These are phyloP conservation scores for Caenorhabditis brenneri DNA, from an alignment of 1,140 invertebrate species.

Conservation along the genomic window DNA sequence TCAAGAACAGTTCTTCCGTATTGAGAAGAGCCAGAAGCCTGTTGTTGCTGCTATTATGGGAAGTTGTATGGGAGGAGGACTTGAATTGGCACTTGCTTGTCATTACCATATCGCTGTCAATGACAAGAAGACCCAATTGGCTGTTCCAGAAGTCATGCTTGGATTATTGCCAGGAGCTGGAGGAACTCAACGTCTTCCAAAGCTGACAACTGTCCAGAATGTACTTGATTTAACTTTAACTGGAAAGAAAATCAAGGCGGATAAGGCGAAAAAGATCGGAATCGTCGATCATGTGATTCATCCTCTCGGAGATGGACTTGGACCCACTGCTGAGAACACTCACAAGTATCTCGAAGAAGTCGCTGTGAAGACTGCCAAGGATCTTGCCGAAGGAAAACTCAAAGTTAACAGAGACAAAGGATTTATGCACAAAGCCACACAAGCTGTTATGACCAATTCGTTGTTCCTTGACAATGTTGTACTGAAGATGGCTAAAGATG, in stretches of 20 bases:
- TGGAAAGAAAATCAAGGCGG: constrained; percentile 79
- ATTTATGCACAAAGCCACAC: constrained; percentile 67
- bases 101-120: constrained; percentile 95
- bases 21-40: constrained; percentile 87
- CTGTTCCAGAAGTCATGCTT: constrained; percentile 91
- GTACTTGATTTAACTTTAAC: constrained; percentile 90
- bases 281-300: constrained; percentile 86
- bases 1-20: constrained; percentile 78
- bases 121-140: constrained; percentile 85
- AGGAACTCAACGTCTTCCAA: constrained; percentile 89
- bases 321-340: constrained; percentile 77
- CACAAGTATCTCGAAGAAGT: constrained; percentile 79
- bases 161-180: constrained; percentile 92
- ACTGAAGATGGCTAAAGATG: constrained; percentile 84
- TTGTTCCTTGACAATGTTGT: constrained; percentile 84
- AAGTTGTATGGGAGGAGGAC: constrained; percentile 91
- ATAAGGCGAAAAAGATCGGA: constrained; percentile 86
- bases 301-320: constrained; percentile 78
- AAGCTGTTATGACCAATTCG: constrained; percentile 59
- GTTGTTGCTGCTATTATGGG: constrained; percentile 95
- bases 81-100: constrained; percentile 91
- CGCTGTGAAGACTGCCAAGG: constrained; percentile 82
- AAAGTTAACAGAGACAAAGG: constrained; percentile 77
- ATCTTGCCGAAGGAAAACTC: constrained; percentile 79
- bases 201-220: constrained; percentile 81